Conservation (phyloP, 2,888 invertebrate species). For the Arctia plantaginis region DNA sequence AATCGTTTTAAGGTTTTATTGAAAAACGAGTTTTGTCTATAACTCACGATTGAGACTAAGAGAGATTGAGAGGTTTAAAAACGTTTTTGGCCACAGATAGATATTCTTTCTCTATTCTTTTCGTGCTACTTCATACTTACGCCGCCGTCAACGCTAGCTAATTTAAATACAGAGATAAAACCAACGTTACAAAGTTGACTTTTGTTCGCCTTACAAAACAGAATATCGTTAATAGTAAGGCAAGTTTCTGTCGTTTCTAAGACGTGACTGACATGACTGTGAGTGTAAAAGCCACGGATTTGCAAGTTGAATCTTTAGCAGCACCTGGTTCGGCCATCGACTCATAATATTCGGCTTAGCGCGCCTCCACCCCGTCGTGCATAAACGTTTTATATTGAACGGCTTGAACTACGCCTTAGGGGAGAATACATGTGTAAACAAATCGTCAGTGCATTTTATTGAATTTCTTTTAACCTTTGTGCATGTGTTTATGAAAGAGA, state of each 20-base stretch:
- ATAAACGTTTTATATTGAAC: slow-evolving; percentile 56
- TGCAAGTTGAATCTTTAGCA: slow-evolving; percentile 80
- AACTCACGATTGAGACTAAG: too few species aligned
- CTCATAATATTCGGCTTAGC: slow-evolving; percentile 88
- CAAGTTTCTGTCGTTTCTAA: slow-evolving; percentile 50
- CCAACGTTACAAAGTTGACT: not conserved
- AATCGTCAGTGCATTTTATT: slow-evolving; percentile 51
- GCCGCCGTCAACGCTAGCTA: not conserved
- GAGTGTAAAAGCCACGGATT: slow-evolving; percentile 49
- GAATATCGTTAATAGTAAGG: slow-evolving; percentile 28
- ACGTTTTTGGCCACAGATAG: too few species aligned
- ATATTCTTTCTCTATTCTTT: too few species aligned
- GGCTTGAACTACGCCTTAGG: slow-evolving; percentile 51
- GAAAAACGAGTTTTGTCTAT: too few species aligned
- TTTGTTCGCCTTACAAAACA: slow-evolving; percentile 10
- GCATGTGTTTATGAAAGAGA: slow-evolving; percentile 5
- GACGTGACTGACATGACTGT: slow-evolving; percentile 67
- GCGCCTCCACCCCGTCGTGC: slow-evolving; percentile 53
- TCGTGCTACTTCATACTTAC: too few species aligned
- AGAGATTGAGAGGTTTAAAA: too few species aligned
- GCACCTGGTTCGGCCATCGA: slow-evolving; percentile 82
- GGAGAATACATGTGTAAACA: slow-evolving; percentile 60
- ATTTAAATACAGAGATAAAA: not conserved
- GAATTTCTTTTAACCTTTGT: slow-evolving; percentile 47
- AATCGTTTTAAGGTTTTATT: too few species aligned